Conservation (phyloP, 2,797 vertebrate genomes). For the Lepidocolaptes lacrymiger region DNA sequence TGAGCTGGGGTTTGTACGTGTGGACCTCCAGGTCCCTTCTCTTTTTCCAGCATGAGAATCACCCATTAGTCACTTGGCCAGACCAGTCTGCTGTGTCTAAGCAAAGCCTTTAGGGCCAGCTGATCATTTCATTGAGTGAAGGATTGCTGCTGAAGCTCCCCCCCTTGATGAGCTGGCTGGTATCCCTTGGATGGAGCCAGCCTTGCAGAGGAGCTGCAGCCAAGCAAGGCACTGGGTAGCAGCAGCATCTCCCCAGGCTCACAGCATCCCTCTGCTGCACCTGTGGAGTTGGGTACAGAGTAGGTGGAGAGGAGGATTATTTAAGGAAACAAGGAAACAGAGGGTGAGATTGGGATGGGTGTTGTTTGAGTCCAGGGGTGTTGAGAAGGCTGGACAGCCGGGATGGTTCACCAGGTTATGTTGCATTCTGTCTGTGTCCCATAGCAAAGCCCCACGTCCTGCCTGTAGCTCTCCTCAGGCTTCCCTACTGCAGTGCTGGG, state of each 20-base stretch:
- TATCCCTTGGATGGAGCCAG: background rate
- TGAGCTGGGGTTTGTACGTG: background rate
- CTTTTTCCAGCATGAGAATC: slow-evolving; percentile 39
- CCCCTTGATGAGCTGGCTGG: background rate
- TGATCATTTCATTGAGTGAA: background rate
- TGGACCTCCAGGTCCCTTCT: slow-evolving; percentile 20
- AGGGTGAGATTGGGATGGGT: background rate
- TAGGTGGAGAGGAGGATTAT: background rate
- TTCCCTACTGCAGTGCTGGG: fast-evolving
- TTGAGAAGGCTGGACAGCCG: background rate
- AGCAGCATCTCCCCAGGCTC: background rate
- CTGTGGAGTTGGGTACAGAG: too few species aligned
- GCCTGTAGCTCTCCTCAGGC: background rate
- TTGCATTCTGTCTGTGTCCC: background rate
- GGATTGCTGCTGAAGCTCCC: background rate
- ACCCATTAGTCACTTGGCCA: slow-evolving; percentile 7
- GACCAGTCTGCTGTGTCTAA: background rate
- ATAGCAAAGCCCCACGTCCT: background rate
- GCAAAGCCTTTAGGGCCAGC: background rate
- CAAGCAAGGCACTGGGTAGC: fast-evolving
- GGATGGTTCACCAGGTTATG: background rate
- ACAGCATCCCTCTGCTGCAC: background rate
- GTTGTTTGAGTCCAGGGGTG: background rate
- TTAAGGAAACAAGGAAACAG: background rate
- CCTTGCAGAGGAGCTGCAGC: background rate